Base-by-base conservation (phyloP, 2,113 vertebrate genomes). In the Oplegnathus fasciatus region DNA sequence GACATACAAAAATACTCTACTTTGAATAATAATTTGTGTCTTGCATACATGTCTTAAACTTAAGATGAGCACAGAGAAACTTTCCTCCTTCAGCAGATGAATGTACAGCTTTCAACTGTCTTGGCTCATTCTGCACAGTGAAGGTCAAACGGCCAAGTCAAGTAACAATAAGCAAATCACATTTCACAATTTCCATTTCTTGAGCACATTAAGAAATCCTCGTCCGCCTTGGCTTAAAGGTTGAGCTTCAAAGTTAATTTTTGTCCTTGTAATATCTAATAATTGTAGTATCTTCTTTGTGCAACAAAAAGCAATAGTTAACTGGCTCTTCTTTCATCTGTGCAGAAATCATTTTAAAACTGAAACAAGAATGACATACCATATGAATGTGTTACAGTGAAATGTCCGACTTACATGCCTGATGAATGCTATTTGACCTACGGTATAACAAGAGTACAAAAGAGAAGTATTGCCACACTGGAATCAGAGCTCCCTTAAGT, bases 71-170 rank as follows among this genome's bases (percentile, higher is more conserved):
- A 32, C 34, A 44, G 20, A 37, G 34, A 55, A 22, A 28, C 32
- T 32, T 32, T 32, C 26, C 5, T 32, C 6, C 15, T 44, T 34
- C 28, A 60, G 37, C 40, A 32, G 37, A 68, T 58, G 18, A 55
- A 76, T 40, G 3, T 20, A 17, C 46, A 55, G 18, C 26, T 50
- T 57, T 44, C 18, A 22, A 6, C 34, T 68, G 64, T 68, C 37
- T 37, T 37, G 3, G 34, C 34, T 67, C 18, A 18, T 15, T 40
- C 26, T 55, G 61, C 46, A 20, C 24, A 5, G 61, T 57, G 48
- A 55, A 66, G 75, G n/a, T 77, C 75, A 77, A 77, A 67, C 13
- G 0, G 6, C 26, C 50, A 24, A 67, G n/a, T 67, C 1, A 42
- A 26, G 11, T 15, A 22, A 55, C n/a, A 66, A 30, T 42, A 15